Conservation (phyloP, 2,113 vertebrate genomes). For the Ellobius talpinus region DNA sequence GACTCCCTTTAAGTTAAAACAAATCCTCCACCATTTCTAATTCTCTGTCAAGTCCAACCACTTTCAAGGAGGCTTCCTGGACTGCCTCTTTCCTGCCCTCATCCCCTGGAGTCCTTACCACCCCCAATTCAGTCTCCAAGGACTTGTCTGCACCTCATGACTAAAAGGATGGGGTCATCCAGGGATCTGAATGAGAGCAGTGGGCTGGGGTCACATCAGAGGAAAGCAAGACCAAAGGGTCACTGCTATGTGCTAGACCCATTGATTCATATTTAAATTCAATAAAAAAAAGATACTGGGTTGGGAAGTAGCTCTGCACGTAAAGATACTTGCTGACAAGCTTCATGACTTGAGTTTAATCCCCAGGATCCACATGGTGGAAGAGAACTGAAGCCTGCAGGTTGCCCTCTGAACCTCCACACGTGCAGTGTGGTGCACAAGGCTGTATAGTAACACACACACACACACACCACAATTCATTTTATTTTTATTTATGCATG, state of each 20-base stretch:
- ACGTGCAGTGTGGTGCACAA: neutral
- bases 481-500: neutral
- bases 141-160: neutral
- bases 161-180: neutral
- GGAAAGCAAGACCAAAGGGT: neutral
- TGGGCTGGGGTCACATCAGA: neutral
- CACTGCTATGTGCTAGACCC: neutral
- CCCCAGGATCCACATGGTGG: neutral
- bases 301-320: neutral
- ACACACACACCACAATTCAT: neutral
- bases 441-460: neutral
- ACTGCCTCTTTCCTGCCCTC: neutral
- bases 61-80: constrained; percentile 7
- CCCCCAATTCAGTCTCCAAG: neutral
- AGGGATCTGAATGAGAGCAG: neutral
- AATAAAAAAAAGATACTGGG: neutral
- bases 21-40: neutral
- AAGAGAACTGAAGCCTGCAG: neutral
- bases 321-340: neutral
- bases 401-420: neutral
- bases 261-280: constrained; percentile 7
- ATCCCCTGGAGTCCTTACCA: neutral
- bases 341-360: neutral
- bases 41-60: neutral
- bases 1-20: neutral